Evolutionary conservation across 2,888 invertebrate genomes (phyloP).

Genomic region (Frankliniella intonsa): DNA sequence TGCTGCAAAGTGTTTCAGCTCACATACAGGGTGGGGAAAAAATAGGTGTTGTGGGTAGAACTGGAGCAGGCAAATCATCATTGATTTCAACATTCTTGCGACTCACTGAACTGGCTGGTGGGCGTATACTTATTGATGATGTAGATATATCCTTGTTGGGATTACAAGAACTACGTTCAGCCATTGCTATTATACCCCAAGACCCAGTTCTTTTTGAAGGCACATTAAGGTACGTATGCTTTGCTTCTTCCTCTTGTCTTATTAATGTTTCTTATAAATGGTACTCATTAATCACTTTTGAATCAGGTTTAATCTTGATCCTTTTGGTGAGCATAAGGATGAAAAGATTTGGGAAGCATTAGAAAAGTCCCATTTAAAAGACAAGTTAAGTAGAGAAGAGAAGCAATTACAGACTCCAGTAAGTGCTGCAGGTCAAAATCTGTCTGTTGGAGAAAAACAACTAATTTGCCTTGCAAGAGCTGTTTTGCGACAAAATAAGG

Average conservation of each 20-base stretch:
- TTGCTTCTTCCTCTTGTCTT: neutral
- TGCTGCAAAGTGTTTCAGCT: conserved; percentile 53
- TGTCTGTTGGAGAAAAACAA: conserved; percentile 55
- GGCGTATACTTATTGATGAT: conserved; percentile 53
- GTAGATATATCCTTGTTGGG: conserved; percentile 50
- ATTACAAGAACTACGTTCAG: conserved; percentile 51
- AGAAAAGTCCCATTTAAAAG: conserved; percentile 48
- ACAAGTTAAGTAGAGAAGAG: conserved; percentile 45
- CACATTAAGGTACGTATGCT: conserved; percentile 49
- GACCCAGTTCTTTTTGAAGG: conserved; percentile 60
- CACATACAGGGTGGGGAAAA: conserved; percentile 54
- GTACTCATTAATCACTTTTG: neutral
- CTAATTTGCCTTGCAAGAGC: conserved; percentile 60
- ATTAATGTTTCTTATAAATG: neutral
- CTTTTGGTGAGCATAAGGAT: conserved; percentile 45
- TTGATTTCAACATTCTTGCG: conserved; percentile 56
- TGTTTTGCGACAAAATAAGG: conserved; percentile 53
- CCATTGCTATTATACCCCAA: conserved; percentile 55
- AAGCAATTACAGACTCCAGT: conserved; percentile 50
- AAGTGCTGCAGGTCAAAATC: conserved; percentile 44
- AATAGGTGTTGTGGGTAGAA: conserved; percentile 53
- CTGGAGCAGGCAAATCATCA: conserved; percentile 55
- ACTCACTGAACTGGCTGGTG: conserved; percentile 53
- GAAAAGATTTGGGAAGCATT: conserved; percentile 48
- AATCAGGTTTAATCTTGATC: conserved; percentile 50